Evolutionary conservation across 2,113 vertebrate genomes (phyloP).

Genomic region (Brachyistius frenatus): DNA sequence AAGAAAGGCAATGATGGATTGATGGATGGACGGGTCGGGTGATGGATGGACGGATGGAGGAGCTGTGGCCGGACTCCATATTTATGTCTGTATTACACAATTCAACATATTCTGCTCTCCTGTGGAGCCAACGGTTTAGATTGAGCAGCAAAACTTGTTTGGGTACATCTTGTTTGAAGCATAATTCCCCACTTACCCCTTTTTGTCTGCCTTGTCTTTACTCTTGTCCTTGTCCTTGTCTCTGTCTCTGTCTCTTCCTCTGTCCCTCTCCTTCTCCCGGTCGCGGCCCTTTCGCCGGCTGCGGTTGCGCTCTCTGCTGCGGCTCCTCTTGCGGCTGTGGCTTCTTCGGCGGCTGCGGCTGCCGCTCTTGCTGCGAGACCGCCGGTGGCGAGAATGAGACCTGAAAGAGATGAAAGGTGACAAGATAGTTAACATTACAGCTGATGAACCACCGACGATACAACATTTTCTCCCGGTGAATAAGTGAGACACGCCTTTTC

Average conservation of each 20-base stretch:
- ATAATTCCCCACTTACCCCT: slow-evolving; percentile 67
- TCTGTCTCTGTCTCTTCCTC: slow-evolving; percentile 79
- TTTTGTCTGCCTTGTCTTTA: slow-evolving; percentile 73
- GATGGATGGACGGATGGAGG: slow-evolving; percentile 63
- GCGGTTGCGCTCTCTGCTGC: slow-evolving; percentile 85
- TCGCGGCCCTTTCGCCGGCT: slow-evolving; percentile 86
- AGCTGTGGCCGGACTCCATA: slow-evolving; percentile 45
- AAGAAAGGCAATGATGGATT: slow-evolving; percentile 60
- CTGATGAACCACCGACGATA: background rate
- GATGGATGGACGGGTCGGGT: slow-evolving; percentile 66
- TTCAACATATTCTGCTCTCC: slow-evolving; percentile 29
- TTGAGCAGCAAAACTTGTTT: slow-evolving; percentile 34
- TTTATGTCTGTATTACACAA: slow-evolving; percentile 42
- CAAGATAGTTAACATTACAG: background rate
- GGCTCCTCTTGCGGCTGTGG: slow-evolving; percentile 82
- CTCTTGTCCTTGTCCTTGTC: slow-evolving; percentile 74
- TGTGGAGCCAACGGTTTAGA: slow-evolving; percentile 24
- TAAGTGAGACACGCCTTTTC: background rate
- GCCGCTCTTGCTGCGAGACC: slow-evolving; percentile 87
- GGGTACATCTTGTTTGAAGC: background rate
- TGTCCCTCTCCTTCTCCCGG: slow-evolving; percentile 80
- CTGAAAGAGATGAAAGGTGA: slow-evolving; percentile 64
- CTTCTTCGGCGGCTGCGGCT: slow-evolving; percentile 85
- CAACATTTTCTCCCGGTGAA: background rate
- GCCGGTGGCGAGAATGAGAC: slow-evolving; percentile 88